phyloP scores from a whole-genome alignment of 2,113 vertebrate species.

The Condylura cristata region DNA sequence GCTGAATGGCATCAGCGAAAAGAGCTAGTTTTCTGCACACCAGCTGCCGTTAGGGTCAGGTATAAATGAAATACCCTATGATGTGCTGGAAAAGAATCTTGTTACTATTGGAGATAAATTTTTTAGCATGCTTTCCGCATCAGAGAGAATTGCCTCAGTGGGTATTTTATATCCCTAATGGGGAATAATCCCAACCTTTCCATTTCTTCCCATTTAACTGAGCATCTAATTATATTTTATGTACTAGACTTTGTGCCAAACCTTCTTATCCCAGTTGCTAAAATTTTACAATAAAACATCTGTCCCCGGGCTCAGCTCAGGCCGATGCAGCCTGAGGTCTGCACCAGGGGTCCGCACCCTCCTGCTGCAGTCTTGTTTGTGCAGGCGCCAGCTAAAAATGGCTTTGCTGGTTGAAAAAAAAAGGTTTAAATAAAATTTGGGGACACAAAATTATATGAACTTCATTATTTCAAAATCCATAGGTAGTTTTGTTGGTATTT shows the following conservation, averaged over 20 bases:
- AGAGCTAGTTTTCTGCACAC: not conserved
- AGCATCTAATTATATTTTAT: not conserved
- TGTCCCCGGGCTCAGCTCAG: not conserved
- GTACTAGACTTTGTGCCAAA: not conserved
- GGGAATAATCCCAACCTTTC: not conserved
- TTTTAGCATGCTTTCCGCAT: not conserved
- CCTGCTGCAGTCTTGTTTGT: rapidly evolving
- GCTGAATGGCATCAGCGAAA: not conserved
- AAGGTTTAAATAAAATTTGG: not conserved
- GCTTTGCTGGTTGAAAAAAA: not conserved
- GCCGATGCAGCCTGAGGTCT: not conserved
- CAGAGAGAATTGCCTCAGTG: not conserved
- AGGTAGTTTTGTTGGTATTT: not conserved
- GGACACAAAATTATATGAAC: not conserved
- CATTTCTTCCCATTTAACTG: not conserved
- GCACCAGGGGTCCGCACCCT: not conserved
- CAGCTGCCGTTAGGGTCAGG: not conserved
- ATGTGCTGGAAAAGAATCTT: not conserved
- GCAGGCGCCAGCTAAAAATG: not conserved
- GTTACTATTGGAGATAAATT: not conserved
- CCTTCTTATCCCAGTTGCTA: not conserved
- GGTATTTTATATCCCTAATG: not conserved
- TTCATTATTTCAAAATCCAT: not conserved
- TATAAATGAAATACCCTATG: not conserved
- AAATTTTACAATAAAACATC: not conserved